phyloP scores from a whole-genome alignment of 2,888 invertebrate species.

The Nephrotoma guestfalica region DNA sequence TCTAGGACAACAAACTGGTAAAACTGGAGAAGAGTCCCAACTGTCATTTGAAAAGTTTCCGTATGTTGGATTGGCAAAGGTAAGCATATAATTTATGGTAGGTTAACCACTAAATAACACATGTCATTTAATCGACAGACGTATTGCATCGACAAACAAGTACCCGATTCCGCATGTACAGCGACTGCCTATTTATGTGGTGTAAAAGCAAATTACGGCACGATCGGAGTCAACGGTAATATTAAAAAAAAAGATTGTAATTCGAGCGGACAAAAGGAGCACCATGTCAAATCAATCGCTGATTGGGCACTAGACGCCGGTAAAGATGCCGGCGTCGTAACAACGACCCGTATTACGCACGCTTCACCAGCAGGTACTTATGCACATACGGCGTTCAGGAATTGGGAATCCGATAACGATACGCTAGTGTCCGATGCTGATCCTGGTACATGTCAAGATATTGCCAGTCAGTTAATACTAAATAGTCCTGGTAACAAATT shows the following conservation, averaged over 20 bases:
- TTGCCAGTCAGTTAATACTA: conserved; percentile 55
- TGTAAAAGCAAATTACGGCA: conserved; percentile 51
- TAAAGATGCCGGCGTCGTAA: conserved; percentile 49
- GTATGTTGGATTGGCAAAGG: conserved; percentile 48
- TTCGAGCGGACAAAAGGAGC: conserved; percentile 39
- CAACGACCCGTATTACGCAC: conserved; percentile 65
- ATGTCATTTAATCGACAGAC: conserved; percentile 29
- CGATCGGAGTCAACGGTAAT: conserved; percentile 53
- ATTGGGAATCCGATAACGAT: conserved; percentile 58
- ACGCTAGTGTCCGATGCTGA: conserved; percentile 35
- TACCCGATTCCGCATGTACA: conserved; percentile 59
- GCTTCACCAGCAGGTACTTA: conserved; percentile 57
- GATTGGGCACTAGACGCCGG: conserved; percentile 46
- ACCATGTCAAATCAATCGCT: conserved; percentile 49
- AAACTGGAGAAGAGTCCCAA: conserved; percentile 42
- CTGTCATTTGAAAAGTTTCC: conserved; percentile 49
- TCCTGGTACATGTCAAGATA: conserved; percentile 46
- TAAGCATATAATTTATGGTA: conserved; percentile 17
- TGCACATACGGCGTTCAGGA: conserved; percentile 43
- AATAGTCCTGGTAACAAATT: conserved; percentile 49
- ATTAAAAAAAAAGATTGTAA: conserved; percentile 48
- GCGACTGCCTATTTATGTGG: conserved; percentile 58
- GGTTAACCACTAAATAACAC: no score
- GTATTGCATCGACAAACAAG: conserved; percentile 49
- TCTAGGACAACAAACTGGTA: conserved; percentile 40